Percentiles rank a stretch among this genome's conserved stretches.
Evolutionary conservation across 2,888 invertebrate species (phyloP).

Genomic region (Stomorhina lunata): DNA sequence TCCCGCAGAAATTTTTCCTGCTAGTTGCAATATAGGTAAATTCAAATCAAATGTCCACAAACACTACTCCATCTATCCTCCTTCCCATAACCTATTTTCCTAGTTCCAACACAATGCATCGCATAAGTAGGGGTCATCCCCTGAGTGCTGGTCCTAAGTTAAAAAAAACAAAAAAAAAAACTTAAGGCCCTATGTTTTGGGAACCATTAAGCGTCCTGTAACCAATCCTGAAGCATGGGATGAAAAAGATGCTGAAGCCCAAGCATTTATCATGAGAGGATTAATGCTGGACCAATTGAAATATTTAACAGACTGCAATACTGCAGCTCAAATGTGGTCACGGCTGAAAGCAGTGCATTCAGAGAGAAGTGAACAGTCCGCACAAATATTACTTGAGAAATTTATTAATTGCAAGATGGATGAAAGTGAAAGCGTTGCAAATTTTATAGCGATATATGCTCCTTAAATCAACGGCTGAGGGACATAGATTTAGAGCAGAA

Average conservation of each 20-base stretch:
- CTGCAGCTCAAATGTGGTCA: constrained; percentile 63
- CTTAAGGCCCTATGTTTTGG: constrained; percentile 61
- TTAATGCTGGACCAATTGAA: constrained; percentile 1
- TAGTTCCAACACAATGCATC: too few relatives aligned
- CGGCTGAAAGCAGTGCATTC: constrained; percentile 54
- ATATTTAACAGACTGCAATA: constrained; percentile 55
- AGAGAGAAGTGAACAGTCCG: constrained; percentile 62
- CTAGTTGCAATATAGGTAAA: too few relatives aligned
- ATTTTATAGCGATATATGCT: constrained; percentile 56
- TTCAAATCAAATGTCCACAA: too few relatives aligned
- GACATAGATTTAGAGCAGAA: constrained; percentile 62
- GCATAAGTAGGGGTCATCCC: too few relatives aligned
- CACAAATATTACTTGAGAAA: constrained; percentile 58
- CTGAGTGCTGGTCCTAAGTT: too few relatives aligned
- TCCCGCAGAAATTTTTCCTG: too few relatives aligned
- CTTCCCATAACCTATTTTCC: too few relatives aligned
- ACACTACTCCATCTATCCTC: too few relatives aligned
- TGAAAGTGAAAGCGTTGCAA: constrained; percentile 43
- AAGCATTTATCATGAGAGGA: constrained; percentile 64
- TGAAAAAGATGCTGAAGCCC: constrained; percentile 64
- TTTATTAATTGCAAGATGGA: constrained; percentile 63
- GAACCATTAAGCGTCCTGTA: constrained; percentile 33
- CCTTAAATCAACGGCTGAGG: constrained; percentile 58
- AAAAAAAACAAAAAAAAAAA: too few relatives aligned
- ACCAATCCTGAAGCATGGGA: constrained; percentile 49